phyloP scores from a whole-genome alignment of 1,140 invertebrate species.

The Carposina sasakii region DNA sequence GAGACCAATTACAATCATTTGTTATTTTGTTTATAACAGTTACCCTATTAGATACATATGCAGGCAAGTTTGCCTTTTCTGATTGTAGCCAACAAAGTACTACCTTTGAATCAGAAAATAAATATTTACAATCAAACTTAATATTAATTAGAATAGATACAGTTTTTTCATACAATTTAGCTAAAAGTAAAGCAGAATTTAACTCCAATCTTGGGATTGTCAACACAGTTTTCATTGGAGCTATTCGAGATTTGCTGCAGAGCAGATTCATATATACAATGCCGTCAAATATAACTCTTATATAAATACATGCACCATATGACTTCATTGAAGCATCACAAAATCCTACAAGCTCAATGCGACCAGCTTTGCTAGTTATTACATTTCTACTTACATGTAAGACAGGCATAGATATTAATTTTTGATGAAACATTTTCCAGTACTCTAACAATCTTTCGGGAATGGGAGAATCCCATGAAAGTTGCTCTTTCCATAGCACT shows the following conservation, averaged over 20 bases:
- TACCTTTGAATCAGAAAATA: too few species aligned
- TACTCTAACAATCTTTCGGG: not conserved
- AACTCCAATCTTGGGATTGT: not conserved
- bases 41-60: too few species aligned
- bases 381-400: not conserved
- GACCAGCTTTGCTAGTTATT: not conserved
- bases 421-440: too few species aligned
- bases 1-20: too few species aligned
- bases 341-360: not conserved
- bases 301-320: not conserved
- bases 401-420: not conserved
- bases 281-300: not conserved
- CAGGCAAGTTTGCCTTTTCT: too few species aligned
- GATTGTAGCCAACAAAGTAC: too few species aligned
- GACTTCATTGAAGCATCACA: not conserved
- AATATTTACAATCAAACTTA: too few species aligned
- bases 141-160: too few species aligned
- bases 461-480: constrained; percentile 11
- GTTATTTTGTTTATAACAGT: too few species aligned
- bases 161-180: too few species aligned
- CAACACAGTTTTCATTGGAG: not conserved
- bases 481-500: too few species aligned
- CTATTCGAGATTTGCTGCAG: not conserved
- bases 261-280: not conserved
- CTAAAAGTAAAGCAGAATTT: too few species aligned